Evolutionary conservation across 2,113 vertebrate species (phyloP), one percentile per base, ranked within the genome.

Genomic region (Edolisoma coerulescens): DNA sequence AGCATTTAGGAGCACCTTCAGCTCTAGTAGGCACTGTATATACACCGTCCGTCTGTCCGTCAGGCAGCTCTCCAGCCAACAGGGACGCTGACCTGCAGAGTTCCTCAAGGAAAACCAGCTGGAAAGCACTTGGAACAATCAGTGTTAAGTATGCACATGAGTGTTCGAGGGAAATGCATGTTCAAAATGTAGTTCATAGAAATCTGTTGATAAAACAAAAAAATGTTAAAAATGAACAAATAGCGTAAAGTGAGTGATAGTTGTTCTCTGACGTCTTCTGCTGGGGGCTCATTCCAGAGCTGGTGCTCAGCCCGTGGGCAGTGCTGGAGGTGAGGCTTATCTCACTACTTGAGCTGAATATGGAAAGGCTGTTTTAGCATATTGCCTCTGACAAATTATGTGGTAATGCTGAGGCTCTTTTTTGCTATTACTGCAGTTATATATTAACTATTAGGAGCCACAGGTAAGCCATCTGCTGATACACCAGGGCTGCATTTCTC

Each of bases 401-500:
- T 90, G 61, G 94, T 96, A 96, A 75, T 92, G 60, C 85, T 70
- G 57, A 89, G 71, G 33, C 80, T 63, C 76, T 71, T 84, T 90
- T 73, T 74, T 91, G 54, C 81, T 90, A 71, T 92, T 92, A 45
- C 76, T 92, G 80, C 73, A 92, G 90, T 96, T 97, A 92, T 18
- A 71, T 68, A 94, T 97, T 95, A 97, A 96, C 96, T 69, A 76
- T 92, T 90, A 86, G 82, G 84, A 93, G 92, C 84, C 87, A 96
- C 89, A 94, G 93, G 93, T 96, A 79, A 93, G 77, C 86, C 93
- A 73, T 93, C 86, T 92, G 93, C 94, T 89, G 65, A 84, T 86
- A 94, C 78, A 61, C 77, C 77, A 76, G 49, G 75, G 87, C 91
- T 93, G 74, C 30, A 39, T 57, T 93, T 96, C 70, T 84, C 20